Evolutionary conservation across 2,113 vertebrate genomes (phyloP).

Genomic region (Syngnathus scovelli): DNA sequence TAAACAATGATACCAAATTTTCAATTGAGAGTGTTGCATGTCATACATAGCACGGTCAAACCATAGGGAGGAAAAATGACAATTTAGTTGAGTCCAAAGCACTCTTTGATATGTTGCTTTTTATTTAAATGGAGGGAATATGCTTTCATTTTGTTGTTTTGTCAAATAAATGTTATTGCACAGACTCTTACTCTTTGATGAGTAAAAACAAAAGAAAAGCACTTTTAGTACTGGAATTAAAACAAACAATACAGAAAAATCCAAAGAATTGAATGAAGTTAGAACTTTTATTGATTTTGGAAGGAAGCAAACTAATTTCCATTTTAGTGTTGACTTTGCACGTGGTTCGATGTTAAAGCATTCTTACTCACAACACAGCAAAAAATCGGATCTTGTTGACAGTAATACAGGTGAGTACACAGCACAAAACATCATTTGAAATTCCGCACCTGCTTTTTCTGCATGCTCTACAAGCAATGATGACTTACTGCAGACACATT

Average conservation of each 20-base stretch:
- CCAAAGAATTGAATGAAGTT: constrained; percentile 44
- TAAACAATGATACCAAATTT: no score
- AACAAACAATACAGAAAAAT: constrained; percentile 6
- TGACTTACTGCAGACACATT: constrained; percentile 33
- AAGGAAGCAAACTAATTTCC: constrained; percentile 71
- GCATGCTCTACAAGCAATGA: constrained; percentile 46
- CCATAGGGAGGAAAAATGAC: not conserved
- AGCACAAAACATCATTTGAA: constrained; percentile 53
- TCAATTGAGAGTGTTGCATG: not conserved
- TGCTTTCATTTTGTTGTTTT: constrained; percentile 31
- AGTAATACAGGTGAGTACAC: constrained; percentile 36
- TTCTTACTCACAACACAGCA: constrained; percentile 58
- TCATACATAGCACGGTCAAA: not conserved
- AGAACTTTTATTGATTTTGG: constrained; percentile 75
- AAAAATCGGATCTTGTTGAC: constrained; percentile 44
- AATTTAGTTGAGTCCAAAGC: not conserved
- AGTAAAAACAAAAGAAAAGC: no score
- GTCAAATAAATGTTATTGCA: constrained; percentile 61
- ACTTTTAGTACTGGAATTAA: no score
- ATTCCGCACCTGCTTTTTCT: constrained; percentile 33
- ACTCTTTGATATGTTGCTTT: constrained; percentile 13
- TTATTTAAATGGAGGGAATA: constrained; percentile 3
- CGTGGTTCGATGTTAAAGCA: constrained; percentile 64
- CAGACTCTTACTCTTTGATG: not conserved
- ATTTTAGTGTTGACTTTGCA: constrained; percentile 67